Evolutionary conservation across 1,140 invertebrate genomes (phyloP), one percentile per base, ranked within the genome.

Genomic region (Panagrolaimus sp.): DNA sequence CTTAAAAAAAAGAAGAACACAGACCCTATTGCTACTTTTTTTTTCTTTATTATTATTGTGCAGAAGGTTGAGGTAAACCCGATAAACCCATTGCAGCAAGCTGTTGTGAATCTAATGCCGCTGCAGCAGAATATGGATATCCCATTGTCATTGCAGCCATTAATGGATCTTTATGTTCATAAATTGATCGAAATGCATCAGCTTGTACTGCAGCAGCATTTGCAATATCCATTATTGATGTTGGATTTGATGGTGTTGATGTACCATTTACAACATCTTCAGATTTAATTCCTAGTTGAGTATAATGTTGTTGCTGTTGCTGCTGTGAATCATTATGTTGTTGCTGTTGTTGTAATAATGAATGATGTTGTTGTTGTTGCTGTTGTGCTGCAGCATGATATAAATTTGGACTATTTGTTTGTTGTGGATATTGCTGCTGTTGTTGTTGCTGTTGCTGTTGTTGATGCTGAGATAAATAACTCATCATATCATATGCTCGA

Each of bases 401-500:
- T 27, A 57, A 57, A 57, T 20, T 27, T 23, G 51, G 51, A 16
- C 13, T n/a, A 23, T 57, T 57, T 27, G 51, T 25, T 20, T 57
- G 51, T 27, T 57, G 51, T 2, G 51, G 51, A 27, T 57, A 57
- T 27, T 57, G 51, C 20, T 57, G 51, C 20, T 20, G 20, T 38
- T 38, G 31, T 7, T 57, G 51, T 16, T 57, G 51, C 0, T 20
- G 51, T 20, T 57, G 27, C 51, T 57, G 51, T 38, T 38, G 31
- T 38, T 38, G 31, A 38, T 2, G 2, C 7, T 38, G 31, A 11
- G 51, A 25, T 11, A 57, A 16, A 57, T 57, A 57, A 27, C 20
- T 57, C 51, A 57, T 57, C 51, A 57, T 38, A 11, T 57, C 51
- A 57, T 57, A 57, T 20, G 51, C 25, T 57, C 51, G 14, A 25